phyloP scores from a whole-genome alignment of 2,113 vertebrate species.

The Pimephales promelas region DNA sequence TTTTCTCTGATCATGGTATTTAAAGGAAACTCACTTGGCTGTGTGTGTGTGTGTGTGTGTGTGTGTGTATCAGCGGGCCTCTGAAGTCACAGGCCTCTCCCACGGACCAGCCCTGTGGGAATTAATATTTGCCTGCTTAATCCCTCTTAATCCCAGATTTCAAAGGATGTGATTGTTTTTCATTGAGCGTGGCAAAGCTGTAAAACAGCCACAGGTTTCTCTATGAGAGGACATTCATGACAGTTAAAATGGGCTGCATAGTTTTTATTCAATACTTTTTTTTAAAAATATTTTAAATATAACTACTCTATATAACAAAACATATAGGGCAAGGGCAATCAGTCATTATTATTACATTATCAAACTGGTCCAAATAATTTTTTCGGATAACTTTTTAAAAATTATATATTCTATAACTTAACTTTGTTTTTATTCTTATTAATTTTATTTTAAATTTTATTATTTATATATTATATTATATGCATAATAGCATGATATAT shows the following conservation, averaged over 20 bases:
- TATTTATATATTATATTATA: too few relatives aligned
- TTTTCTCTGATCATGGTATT: not conserved
- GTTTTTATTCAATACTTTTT: conserved; percentile 8
- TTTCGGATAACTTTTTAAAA: too few relatives aligned
- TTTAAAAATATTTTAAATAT: too few relatives aligned
- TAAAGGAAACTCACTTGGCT: not conserved
- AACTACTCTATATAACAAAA: conserved; percentile 1
- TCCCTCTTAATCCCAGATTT: conserved; percentile 60
- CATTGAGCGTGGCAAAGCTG: conserved; percentile 28
- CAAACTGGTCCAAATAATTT: not conserved
- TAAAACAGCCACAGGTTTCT: conserved; percentile 38
- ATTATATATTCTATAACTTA: too few relatives aligned
- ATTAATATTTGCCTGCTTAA: conserved; percentile 61
- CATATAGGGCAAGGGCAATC: conserved; percentile 3
- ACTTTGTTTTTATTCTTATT: too few relatives aligned
- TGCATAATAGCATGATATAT: too few relatives aligned
- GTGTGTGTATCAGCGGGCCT: conserved; percentile 12
- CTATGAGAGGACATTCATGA: not conserved
- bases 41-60: conserved; percentile 8
- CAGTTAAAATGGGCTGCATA: conserved; percentile 2
- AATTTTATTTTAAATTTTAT: too few relatives aligned
- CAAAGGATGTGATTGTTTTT: conserved; percentile 60
- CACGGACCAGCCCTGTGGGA: conserved; percentile 35
- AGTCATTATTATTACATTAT: not conserved
- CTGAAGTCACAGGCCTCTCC: conserved; percentile 27